These are phyloP conservation scores for Trichomalopsis sarcophagae DNA, from an alignment of 1,140 invertebrate genomes.

Conservation along the genomic window DNA sequence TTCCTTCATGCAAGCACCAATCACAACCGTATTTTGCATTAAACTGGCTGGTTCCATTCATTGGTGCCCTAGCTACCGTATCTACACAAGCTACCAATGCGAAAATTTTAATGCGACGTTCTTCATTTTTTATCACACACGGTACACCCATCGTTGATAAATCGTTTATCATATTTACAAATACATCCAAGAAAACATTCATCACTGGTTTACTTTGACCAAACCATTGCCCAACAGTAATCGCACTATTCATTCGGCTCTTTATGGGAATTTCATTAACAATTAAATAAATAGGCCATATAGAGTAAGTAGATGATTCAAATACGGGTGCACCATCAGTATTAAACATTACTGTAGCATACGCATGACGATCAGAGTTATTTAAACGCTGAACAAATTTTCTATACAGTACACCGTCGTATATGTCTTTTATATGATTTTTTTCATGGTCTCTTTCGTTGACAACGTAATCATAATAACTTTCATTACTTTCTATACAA, in stretches of 20 bases:
- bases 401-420: not conserved
- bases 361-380: not conserved
- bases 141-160: constrained; percentile 15
- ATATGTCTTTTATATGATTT: not conserved
- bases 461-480: not conserved
- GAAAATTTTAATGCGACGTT: not conserved
- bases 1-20: not conserved
- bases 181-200: not conserved
- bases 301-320: not conserved
- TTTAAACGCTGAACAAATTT: constrained; percentile 2
- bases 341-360: not conserved
- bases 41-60: not conserved
- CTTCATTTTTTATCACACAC: not conserved
- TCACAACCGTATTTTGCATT: too few species aligned
- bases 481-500: not conserved
- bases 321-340: not conserved
- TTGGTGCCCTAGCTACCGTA: not conserved
- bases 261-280: too few species aligned
- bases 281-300: not conserved
- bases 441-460: constrained; percentile 61
- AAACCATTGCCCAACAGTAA: not conserved
- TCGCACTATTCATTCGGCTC: not conserved
- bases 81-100: not conserved
- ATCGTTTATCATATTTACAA: not conserved
- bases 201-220: not conserved